Evolutionary conservation across 2,113 vertebrate genomes (phyloP).

Genomic region (Synodontis membranacea): DNA sequence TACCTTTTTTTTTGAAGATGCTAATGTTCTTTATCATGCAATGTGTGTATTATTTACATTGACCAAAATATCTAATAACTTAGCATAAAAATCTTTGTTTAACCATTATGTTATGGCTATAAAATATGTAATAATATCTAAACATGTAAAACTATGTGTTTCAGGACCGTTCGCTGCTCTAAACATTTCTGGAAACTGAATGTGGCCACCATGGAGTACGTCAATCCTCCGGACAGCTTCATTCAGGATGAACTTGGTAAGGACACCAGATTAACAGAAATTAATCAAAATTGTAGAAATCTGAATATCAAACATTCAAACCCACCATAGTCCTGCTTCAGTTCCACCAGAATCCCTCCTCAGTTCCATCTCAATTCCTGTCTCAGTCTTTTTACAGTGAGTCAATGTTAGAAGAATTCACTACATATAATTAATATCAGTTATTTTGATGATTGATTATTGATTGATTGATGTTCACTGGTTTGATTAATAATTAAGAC

Average conservation of each 20-base stretch:
- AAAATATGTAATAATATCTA: background rate
- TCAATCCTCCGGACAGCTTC: constrained; percentile 81
- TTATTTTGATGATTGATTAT: too few relatives aligned
- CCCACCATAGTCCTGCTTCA: background rate
- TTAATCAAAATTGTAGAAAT: background rate
- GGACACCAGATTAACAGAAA: background rate
- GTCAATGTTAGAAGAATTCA: too few relatives aligned
- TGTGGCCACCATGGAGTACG: constrained; percentile 76
- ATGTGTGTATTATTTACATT: too few relatives aligned
- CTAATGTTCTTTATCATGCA: background rate
- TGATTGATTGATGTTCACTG: too few relatives aligned
- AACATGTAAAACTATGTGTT: background rate
- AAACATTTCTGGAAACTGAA: constrained; percentile 82
- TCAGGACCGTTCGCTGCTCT: constrained; percentile 77
- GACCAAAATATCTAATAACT: background rate
- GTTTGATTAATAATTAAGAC: too few relatives aligned
- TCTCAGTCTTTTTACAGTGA: too few relatives aligned
- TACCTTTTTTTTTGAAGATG: too few relatives aligned
- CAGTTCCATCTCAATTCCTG: too few relatives aligned
- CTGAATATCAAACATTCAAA: background rate
- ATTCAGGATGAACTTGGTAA: constrained; percentile 78
- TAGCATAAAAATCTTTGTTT: background rate
- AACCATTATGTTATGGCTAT: background rate
- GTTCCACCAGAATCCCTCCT: background rate
- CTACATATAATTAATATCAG: too few relatives aligned